Percentiles rank a stretch among this genome's conserved stretches.
These are phyloP conservation scores for Esox niger DNA, from an alignment of 2,113 vertebrate species.

Conservation along the genomic window DNA sequence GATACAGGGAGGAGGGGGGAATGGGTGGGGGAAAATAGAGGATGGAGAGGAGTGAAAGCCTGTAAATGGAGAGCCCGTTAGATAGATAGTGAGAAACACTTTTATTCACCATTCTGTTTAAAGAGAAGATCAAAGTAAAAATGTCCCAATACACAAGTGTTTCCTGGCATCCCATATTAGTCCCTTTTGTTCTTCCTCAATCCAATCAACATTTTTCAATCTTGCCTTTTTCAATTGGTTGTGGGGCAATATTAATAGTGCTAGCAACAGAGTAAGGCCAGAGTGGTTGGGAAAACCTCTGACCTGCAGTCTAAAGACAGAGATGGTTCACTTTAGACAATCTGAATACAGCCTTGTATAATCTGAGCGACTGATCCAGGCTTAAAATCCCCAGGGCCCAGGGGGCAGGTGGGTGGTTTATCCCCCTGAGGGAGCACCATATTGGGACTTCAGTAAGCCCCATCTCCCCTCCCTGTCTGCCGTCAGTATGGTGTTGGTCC, in stretches of 20 bases:
- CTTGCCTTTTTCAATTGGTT: too few relatives aligned
- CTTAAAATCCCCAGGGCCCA: slow-evolving; percentile 9
- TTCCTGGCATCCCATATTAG: too few relatives aligned
- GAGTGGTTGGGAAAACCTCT: too few relatives aligned
- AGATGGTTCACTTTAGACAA: not conserved
- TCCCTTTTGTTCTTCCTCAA: too few relatives aligned
- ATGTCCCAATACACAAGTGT: not conserved
- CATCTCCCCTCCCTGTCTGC: slow-evolving; percentile 22
- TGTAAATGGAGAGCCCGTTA: slow-evolving; percentile 28
- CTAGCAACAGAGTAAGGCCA: too few relatives aligned
- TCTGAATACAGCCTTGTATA: not conserved
- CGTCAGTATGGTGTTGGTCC: slow-evolving; percentile 30
- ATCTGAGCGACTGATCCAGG: slow-evolving; percentile 13
- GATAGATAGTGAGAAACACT: slow-evolving; percentile 17
- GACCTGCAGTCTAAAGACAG: too few relatives aligned
- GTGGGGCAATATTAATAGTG: too few relatives aligned
- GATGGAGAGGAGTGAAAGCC: not conserved
- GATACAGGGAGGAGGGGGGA: slow-evolving; percentile 1
- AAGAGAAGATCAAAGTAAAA: slow-evolving; percentile 7
- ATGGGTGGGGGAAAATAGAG: not conserved
- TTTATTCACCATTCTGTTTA: slow-evolving; percentile 17
- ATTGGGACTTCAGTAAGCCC: slow-evolving; percentile 27
- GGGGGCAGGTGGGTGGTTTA: slow-evolving; percentile 17
- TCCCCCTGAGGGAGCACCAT: slow-evolving; percentile 44
- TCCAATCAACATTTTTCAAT: too few relatives aligned